Conservation (phyloP, 1,140 invertebrate species). For the Drosophila hydei region DNA sequence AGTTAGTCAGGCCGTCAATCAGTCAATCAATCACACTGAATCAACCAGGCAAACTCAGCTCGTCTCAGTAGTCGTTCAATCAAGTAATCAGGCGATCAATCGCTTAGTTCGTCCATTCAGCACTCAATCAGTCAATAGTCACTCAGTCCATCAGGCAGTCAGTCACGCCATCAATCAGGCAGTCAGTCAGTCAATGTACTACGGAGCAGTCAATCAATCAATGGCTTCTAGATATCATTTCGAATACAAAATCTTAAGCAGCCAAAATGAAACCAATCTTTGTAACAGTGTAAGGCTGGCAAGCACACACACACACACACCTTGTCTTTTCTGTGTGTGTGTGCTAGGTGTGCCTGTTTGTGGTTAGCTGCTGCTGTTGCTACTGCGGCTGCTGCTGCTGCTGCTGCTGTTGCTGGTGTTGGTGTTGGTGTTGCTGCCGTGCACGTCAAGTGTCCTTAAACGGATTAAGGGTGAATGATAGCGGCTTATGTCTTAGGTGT, state of each 20-base stretch:
- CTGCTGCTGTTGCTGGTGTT: slow-evolving; percentile 30
- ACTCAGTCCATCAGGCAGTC: background rate
- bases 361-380: slow-evolving; percentile 33
- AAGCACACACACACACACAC: slow-evolving; percentile 2
- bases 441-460: slow-evolving; percentile 80
- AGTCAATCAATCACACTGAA: background rate
- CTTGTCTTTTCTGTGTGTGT: slow-evolving; percentile 25
- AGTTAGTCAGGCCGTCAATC: too few relatives aligned
- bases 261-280: too few relatives aligned
- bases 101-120: too few relatives aligned
- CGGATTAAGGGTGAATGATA: slow-evolving; percentile 80
- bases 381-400: slow-evolving; percentile 12
- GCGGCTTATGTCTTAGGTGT: slow-evolving; percentile 79
- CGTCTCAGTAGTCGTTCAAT: too few relatives aligned
- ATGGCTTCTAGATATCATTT: too few relatives aligned
- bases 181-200: too few relatives aligned
- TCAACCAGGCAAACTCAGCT: too few relatives aligned
- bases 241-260: too few relatives aligned
- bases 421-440: slow-evolving; percentile 21
- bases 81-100: too few relatives aligned
- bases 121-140: background rate
- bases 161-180: too few relatives aligned
- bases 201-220: too few relatives aligned
- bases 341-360: slow-evolving; percentile 67
- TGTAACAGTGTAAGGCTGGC: too few relatives aligned